Evolutionary conservation across 2,888 invertebrate species (phyloP).

Genomic region (Parascotia fuliginaria): DNA sequence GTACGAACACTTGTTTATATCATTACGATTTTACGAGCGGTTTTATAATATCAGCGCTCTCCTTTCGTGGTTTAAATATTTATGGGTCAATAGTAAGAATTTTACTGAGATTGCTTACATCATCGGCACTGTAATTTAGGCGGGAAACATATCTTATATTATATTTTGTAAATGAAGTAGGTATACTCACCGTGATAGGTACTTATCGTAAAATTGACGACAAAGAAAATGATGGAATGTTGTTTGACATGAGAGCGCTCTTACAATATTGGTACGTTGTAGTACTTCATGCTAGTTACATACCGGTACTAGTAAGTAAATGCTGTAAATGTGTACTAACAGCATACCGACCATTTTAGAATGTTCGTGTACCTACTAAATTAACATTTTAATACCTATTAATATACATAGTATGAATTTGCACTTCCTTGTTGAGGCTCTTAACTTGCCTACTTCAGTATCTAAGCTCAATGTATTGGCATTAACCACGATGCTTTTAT

Average conservation of each 20-base stretch:
- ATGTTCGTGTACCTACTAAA: too few species aligned
- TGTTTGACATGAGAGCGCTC: constrained; percentile 19
- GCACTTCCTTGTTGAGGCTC: too few species aligned
- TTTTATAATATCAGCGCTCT: constrained; percentile 18
- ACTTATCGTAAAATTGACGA: constrained; percentile 18
- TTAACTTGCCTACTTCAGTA: too few species aligned
- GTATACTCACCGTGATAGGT: too few species aligned
- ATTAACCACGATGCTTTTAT: too few species aligned
- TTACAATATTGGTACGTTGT: constrained; percentile 17
- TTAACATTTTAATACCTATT: too few species aligned
- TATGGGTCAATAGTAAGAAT: constrained; percentile 76
- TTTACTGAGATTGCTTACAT: constrained; percentile 74
- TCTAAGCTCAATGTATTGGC: too few species aligned
- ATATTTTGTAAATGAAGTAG: constrained; percentile 22
- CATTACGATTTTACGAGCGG: constrained; percentile 10
- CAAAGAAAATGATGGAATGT: constrained; percentile 31
- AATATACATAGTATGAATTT: too few species aligned
- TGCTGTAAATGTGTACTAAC: too few species aligned
- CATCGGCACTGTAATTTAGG: constrained; percentile 72
- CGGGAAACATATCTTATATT: constrained; percentile 66
- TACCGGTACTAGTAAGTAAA: too few species aligned
- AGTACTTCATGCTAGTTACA: constrained; percentile 1
- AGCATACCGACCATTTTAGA: too few species aligned
- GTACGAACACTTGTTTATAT: constrained; percentile 15
- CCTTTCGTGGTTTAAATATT: constrained; percentile 55